Conservation (phyloP, 2,797 vertebrate genomes). For the Syngnathus acus region DNA sequence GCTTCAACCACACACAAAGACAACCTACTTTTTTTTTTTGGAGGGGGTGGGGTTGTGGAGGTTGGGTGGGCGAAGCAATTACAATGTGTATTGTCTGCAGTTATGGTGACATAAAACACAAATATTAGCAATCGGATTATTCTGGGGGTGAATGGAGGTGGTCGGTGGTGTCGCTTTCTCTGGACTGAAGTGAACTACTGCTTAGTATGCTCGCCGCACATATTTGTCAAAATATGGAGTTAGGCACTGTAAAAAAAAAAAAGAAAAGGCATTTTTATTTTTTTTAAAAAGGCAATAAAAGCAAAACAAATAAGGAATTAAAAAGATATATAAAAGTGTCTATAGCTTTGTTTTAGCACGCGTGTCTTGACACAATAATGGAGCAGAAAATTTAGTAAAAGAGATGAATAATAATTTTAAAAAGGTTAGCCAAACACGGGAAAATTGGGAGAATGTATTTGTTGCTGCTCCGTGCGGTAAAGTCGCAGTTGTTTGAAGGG, state of each 20-base stretch:
- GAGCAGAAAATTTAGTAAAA: background rate
- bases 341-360: background rate
- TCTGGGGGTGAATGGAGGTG: background rate
- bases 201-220: background rate
- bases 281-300: background rate
- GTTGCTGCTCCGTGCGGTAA: no score
- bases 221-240: background rate
- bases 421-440: no score
- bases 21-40: conserved; percentile 37
- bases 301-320: background rate
- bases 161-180: conserved; percentile 29
- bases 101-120: conserved; percentile 66
- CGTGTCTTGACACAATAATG: background rate
- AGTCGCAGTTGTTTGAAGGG: no score
- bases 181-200: background rate
- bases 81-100: conserved; percentile 71
- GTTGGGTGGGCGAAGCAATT: conserved; percentile 64
- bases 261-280: background rate
- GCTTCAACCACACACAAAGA: conserved; percentile 66
- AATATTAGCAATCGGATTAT: conserved; percentile 69
- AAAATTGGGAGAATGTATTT: no score
- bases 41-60: background rate
- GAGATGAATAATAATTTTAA: no score
- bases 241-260: background rate
- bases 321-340: background rate